A percentile compares a stretch with the other conserved stretches of the same genome.
phyloP scores from a whole-genome alignment of 2,797 vertebrate species.

The Ceryle rudis region DNA sequence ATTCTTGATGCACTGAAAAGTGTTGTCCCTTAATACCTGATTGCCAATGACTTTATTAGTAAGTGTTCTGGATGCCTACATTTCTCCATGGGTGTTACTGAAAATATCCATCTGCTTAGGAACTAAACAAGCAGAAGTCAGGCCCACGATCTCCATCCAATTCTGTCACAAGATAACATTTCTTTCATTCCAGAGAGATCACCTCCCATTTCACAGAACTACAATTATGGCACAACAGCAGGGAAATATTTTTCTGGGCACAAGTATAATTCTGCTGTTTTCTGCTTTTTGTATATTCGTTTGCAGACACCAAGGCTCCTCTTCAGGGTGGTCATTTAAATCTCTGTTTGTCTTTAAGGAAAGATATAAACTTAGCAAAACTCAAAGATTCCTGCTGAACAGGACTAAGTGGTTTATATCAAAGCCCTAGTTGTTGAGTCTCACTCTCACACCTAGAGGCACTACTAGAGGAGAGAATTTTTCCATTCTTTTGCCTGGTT shows the following conservation, averaged over 20 bases:
- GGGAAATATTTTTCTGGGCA: slow-evolving; percentile 30
- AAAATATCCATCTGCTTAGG: not conserved
- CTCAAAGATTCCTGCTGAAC: not conserved
- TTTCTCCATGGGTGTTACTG: not conserved
- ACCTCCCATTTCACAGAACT: not conserved
- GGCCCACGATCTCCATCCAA: not conserved
- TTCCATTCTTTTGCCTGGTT: not conserved
- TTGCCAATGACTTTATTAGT: not conserved
- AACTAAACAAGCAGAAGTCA: not conserved
- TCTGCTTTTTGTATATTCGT: slow-evolving; percentile 3
- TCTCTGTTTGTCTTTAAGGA: not conserved
- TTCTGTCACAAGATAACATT: not conserved
- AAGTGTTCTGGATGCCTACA: not conserved
- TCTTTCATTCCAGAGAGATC: slow-evolving; percentile 27
- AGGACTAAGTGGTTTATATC: not conserved
- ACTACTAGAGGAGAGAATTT: not conserved
- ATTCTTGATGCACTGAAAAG: not conserved
- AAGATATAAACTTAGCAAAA: slow-evolving; percentile 11
- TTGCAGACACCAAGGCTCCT: slow-evolving; percentile 25
- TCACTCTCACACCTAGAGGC: not conserved
- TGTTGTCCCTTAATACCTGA: not conserved
- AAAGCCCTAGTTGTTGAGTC: not conserved
- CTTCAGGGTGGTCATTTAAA: slow-evolving; percentile 5
- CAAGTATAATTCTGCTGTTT: not conserved
- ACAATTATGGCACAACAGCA: not conserved